phyloP scores from a whole-genome alignment of 37 sponge, comb jelly and placozoan species.

The Agelas oroides region DNA sequence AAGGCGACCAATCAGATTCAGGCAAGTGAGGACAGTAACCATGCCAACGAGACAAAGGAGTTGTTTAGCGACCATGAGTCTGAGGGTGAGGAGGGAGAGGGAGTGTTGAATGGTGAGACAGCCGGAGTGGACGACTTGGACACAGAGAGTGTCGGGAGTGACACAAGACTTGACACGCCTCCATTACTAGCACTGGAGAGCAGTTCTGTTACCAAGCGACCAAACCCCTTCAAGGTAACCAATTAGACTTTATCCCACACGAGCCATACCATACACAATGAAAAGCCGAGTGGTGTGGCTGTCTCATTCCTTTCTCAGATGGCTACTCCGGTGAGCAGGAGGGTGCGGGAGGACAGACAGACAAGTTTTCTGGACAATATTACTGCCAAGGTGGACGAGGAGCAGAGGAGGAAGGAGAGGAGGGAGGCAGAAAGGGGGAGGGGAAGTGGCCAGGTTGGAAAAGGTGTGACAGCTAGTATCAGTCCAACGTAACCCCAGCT shows the following conservation, averaged over 20 bases:
- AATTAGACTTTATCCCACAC: too few species aligned
- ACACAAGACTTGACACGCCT: background rate
- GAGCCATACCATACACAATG: too few species aligned
- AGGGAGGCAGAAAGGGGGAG: constrained; percentile 6
- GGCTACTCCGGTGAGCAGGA: constrained; percentile 59
- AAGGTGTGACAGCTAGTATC: background rate
- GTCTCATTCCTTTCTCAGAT: too few species aligned
- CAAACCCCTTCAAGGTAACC: constrained; percentile 59
- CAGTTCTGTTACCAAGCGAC: constrained; percentile 10
- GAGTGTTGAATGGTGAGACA: background rate
- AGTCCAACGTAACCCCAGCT: background rate
- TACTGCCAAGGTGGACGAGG: constrained; percentile 23
- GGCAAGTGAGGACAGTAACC: background rate
- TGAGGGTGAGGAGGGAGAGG: background rate
- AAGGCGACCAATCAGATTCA: background rate
- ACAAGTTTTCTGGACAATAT: constrained; percentile 65
- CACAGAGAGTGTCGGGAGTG: background rate
- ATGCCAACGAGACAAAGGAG: constrained; percentile 40
- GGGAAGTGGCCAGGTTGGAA: background rate
- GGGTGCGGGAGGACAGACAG: constrained; percentile 33
- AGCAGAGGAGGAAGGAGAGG: constrained; percentile 44
- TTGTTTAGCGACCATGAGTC: constrained; percentile 52
- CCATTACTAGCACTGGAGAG: background rate
- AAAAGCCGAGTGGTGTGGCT: too few species aligned
- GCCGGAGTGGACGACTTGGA: constrained; percentile 34